phyloP scores from a whole-genome alignment of 2,797 vertebrate genomes.

The Pempheris klunzingeri region DNA sequence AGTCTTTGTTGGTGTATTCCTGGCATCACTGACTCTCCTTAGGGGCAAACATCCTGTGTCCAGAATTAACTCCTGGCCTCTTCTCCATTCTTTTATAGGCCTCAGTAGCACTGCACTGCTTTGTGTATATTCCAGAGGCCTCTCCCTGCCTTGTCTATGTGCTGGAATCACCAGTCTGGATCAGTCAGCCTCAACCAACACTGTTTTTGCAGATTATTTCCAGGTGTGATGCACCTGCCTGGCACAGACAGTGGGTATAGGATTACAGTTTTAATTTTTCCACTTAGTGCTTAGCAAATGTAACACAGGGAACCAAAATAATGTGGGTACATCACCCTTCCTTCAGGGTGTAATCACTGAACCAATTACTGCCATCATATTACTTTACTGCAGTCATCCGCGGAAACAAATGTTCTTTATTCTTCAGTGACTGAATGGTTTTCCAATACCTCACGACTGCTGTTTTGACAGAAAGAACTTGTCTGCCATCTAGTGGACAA shows the following conservation, averaged over 20 bases:
- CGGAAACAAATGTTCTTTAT: constrained; percentile 14
- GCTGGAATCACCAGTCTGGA: constrained; percentile 7
- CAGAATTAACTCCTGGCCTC: constrained; percentile 60
- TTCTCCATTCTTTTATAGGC: constrained; percentile 46
- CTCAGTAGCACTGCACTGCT: constrained; percentile 21
- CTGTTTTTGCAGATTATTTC: constrained; percentile 26
- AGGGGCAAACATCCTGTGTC: constrained; percentile 50
- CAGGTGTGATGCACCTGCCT: constrained; percentile 48
- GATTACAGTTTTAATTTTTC: constrained; percentile 20
- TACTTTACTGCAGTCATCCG: constrained; percentile 15
- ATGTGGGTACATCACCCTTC: background rate
- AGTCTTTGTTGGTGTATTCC: constrained; percentile 52
- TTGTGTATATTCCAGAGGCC: constrained; percentile 21
- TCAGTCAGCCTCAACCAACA: background rate
- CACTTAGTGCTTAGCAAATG: constrained; percentile 16
- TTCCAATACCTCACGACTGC: background rate
- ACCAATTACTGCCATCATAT: background rate
- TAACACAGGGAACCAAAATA: constrained; percentile 3
- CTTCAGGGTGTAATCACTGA: constrained; percentile 28
- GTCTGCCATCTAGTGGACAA: constrained; percentile 42
- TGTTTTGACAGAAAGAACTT: background rate
- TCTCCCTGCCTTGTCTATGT: constrained; percentile 13
- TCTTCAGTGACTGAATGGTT: background rate
- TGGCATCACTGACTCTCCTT: constrained; percentile 61
- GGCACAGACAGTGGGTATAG: background rate